Base-by-base conservation (phyloP, 2,888 invertebrate species). In the Agrilus biguttatus region DNA sequence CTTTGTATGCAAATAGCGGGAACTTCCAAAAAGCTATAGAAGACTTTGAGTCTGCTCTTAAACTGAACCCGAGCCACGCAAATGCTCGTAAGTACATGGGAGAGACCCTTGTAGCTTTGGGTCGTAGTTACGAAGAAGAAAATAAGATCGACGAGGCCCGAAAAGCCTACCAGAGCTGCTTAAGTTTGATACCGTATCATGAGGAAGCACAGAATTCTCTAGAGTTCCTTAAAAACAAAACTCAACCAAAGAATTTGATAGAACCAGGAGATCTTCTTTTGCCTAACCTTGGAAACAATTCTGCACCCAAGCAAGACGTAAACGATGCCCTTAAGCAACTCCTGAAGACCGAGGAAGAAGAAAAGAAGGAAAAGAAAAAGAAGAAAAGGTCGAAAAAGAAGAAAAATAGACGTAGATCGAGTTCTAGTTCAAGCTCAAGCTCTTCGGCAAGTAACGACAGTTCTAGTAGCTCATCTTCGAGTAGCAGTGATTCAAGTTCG, bases 21-120 rank as follows among this genome's bases (percentile, higher is more conserved):
- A 90, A 85, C 55, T 93, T 90, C 66, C 82, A 86, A 55, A 89
- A 89, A 62, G 95, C 95, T 1, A 86, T 95, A 51, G 87, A 88
- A 55, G 95, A 96, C 64, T 92, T 96, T 66, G 91, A 93, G 66
- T 83, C 83, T 17, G 93, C 95, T 5, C 66, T 95, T 34, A 83
- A 86, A 62, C 65, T 89, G 36, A 90, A 95, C 67, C 84, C 86
- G 1, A 84, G 80, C 49, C 95, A 96, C 66, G 82, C 83, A 2
- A 95, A 95, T 68, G 95, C 93, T 32, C 78, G 87, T 44, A 92
- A 91, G 63, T 96, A 95, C 67, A 80, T 92, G 72, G 86, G 90
- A 32, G 92, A 95, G 65, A 95, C 93, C 1, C 67, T 92, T 37
- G 85, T 92, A 1, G 93, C 92, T 0, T 69, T 87, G 40, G 93